A percentile compares a stretch with the other conserved stretches of the same genome.
Evolutionary conservation across 2,888 invertebrate genomes (phyloP).

Genomic region (Heliconius hortense): DNA sequence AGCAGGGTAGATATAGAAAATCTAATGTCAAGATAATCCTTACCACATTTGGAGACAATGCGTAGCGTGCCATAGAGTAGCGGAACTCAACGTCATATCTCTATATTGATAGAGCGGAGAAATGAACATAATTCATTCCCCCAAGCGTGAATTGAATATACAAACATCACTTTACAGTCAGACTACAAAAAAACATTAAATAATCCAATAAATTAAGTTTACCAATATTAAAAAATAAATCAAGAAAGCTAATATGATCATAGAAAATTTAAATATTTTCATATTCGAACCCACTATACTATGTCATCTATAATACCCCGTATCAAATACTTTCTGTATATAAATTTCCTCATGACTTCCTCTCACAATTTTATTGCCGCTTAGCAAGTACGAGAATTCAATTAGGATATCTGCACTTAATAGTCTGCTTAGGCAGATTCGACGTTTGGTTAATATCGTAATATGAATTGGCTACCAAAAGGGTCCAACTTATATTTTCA

Average conservation of each 20-base stretch:
- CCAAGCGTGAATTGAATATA: background rate
- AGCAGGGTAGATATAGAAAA: too few relatives aligned
- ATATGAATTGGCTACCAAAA: background rate
- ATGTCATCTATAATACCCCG: background rate
- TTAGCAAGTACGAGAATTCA: conserved; percentile 15
- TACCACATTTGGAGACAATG: too few relatives aligned
- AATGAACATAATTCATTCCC: background rate
- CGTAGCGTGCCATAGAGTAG: too few relatives aligned
- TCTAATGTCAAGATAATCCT: too few relatives aligned
- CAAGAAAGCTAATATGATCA: background rate
- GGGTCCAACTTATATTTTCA: background rate
- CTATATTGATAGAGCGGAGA: background rate
- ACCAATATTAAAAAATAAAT: background rate
- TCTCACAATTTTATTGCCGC: conserved; percentile 11
- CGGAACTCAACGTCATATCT: too few relatives aligned
- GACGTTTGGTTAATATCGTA: conserved; percentile 38
- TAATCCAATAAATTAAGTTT: background rate
- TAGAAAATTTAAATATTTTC: background rate
- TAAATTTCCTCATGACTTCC: conserved; percentile 6
- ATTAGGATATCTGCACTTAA: conserved; percentile 23
- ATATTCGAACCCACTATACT: background rate
- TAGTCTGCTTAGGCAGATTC: conserved; percentile 18
- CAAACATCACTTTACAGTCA: background rate
- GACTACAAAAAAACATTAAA: background rate
- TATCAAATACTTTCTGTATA: conserved; percentile 21